A percentile compares a stretch with the other conserved stretches of the same genome.
Conservation (phyloP, 2,797 vertebrate genomes). For the Pseudomugil gertrudae region DNA sequence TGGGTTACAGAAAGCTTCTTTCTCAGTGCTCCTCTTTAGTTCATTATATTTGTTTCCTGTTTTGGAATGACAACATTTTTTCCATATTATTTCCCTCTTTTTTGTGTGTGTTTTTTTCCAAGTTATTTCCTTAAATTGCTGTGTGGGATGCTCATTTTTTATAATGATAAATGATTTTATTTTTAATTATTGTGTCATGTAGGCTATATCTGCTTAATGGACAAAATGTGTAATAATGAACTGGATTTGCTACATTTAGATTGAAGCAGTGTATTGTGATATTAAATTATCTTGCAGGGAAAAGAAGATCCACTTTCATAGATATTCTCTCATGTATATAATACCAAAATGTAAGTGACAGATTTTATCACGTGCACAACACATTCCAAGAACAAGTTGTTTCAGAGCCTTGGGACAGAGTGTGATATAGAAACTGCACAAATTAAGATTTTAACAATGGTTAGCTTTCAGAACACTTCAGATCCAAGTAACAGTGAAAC, state of each 20-base stretch:
- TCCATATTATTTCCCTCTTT: slow-evolving; percentile 54
- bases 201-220: slow-evolving; percentile 50
- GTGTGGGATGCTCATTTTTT: slow-evolving; percentile 39
- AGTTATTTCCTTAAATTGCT: slow-evolving; percentile 52
- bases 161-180: slow-evolving; percentile 48
- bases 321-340: slow-evolving; percentile 53
- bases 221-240: slow-evolving; percentile 74
- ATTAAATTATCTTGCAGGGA: slow-evolving; percentile 4
- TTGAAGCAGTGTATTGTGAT: slow-evolving; percentile 25
- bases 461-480: slow-evolving; percentile 44
- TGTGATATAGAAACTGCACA: slow-evolving; percentile 69
- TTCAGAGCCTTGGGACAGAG: slow-evolving; percentile 47
- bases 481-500: slow-evolving; percentile 49
- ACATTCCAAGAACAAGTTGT: slow-evolving; percentile 50
- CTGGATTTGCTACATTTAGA: slow-evolving; percentile 40
- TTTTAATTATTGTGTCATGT: slow-evolving; percentile 43
- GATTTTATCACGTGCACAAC: slow-evolving; percentile 54
- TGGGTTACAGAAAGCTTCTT: slow-evolving; percentile 69
- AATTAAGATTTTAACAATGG: slow-evolving; percentile 61
- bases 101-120: slow-evolving; percentile 19
- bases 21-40: slow-evolving; percentile 65
- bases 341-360: slow-evolving; percentile 49
- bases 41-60: slow-evolving; percentile 60
- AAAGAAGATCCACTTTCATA: slow-evolving; percentile 33
- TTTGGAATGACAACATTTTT: slow-evolving; percentile 68